Conservation (phyloP, 1,140 invertebrate species). For the Helicoverpa zea region DNA sequence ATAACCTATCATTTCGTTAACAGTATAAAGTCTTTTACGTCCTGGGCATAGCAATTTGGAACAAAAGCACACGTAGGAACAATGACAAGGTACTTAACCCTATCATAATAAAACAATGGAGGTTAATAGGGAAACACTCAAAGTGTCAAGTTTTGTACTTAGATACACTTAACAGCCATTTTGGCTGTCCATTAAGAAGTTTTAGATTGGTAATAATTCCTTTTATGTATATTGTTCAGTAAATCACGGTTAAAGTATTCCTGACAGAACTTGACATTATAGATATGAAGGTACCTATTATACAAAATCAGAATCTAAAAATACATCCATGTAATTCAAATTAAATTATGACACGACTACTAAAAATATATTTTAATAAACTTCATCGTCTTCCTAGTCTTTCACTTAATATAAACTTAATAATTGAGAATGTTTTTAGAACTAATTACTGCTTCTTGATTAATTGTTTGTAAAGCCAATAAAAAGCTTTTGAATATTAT, state of each 20-base stretch:
- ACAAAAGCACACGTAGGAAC: background rate
- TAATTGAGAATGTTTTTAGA: too few species aligned
- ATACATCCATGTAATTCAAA: too few species aligned
- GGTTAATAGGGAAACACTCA: slow-evolving; percentile 1
- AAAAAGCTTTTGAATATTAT: too few species aligned
- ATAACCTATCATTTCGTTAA: too few species aligned
- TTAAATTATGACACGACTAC: too few species aligned
- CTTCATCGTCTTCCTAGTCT: too few species aligned
- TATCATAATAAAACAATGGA: slow-evolving; percentile 31
- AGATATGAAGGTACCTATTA: too few species aligned
- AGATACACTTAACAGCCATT: slow-evolving; percentile 59
- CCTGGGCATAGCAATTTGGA: background rate
- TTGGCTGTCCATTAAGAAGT: slow-evolving; percentile 61
- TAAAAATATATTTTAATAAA: too few species aligned
- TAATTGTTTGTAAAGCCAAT: too few species aligned
- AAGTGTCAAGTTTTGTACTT: slow-evolving; percentile 43
- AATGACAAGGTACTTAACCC: background rate
- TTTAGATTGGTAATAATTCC: slow-evolving; percentile 53
- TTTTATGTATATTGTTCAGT: slow-evolving; percentile 13
- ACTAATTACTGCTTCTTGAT: background rate
- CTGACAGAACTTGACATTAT: slow-evolving; percentile 27
- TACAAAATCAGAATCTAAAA: too few species aligned
- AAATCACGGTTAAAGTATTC: slow-evolving; percentile 55
- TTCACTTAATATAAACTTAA: too few species aligned
- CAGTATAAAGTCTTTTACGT: too few species aligned